Evolutionary conservation across 2,888 invertebrate species (phyloP).

Genomic region (Diplazon laetatorius): DNA sequence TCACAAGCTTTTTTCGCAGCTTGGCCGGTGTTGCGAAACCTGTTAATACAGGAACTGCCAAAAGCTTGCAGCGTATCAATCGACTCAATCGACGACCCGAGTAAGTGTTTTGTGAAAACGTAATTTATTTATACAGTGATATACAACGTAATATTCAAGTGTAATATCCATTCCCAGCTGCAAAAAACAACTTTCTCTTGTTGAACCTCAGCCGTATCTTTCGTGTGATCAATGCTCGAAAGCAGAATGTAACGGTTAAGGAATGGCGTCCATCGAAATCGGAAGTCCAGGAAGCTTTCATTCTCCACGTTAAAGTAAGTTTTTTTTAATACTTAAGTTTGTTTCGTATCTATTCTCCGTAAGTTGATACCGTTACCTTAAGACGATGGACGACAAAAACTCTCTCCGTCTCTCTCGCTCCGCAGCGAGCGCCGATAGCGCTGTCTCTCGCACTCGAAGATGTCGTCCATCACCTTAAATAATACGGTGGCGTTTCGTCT

Average conservation of each 20-base stretch:
- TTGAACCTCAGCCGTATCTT: constrained; percentile 34
- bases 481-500: no score
- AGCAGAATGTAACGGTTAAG: constrained; percentile 17
- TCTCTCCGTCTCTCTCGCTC: no score
- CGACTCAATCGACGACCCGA: constrained; percentile 33
- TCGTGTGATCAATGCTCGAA: constrained; percentile 30
- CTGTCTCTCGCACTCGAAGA: no score
- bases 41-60: constrained; percentile 28
- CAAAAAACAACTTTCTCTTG: constrained; percentile 32
- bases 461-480: no score
- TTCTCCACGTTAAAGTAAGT: constrained; percentile 39
- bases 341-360: not conserved
- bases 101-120: constrained; percentile 8
- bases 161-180: constrained; percentile 9
- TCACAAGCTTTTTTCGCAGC: constrained; percentile 31
- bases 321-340: constrained; percentile 20
- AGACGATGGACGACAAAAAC: no score
- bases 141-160: no score
- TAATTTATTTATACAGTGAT: not conserved
- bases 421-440: no score
- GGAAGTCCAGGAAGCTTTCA: constrained; percentile 35
- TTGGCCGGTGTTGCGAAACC: constrained; percentile 31
- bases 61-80: constrained; percentile 23
- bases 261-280: constrained; percentile 38
- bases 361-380: no score